phyloP scores from a whole-genome alignment of 2,888 invertebrate species.

The Parnassius apollo region DNA sequence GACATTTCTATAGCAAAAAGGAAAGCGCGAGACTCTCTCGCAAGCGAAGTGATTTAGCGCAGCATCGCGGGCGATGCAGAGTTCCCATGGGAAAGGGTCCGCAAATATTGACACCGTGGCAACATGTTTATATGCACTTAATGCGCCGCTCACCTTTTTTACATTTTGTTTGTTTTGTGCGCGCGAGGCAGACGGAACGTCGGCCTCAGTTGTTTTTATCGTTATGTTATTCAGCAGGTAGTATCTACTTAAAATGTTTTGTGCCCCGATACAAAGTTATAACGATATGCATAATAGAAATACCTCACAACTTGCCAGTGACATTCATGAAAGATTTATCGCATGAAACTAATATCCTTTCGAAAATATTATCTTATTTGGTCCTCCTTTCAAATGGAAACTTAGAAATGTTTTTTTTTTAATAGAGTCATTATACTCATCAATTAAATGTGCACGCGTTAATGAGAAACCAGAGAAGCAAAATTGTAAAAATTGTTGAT shows the following conservation, averaged over 20 bases:
- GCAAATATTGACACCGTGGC: slow-evolving; percentile 79
- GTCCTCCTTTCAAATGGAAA: neutral
- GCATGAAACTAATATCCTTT: slow-evolving; percentile 2
- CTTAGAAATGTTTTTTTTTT: neutral
- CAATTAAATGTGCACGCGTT: too few species aligned
- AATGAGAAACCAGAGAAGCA: too few species aligned
- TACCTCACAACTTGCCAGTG: slow-evolving; percentile 23
- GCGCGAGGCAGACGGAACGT: slow-evolving; percentile 72
- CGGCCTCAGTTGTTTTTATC: slow-evolving; percentile 74
- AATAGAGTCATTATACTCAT: too few species aligned
- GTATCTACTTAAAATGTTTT: slow-evolving; percentile 50
- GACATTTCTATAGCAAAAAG: slow-evolving; percentile 77
- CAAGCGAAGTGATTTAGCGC: slow-evolving; percentile 71
- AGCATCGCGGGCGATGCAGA: slow-evolving; percentile 40
- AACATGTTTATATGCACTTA: slow-evolving; percentile 81
- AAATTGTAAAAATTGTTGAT: too few species aligned
- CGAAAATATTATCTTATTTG: slow-evolving; percentile 7
- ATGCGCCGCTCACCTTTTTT: slow-evolving; percentile 78
- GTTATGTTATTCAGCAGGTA: slow-evolving; percentile 73
- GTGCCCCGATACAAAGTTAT: slow-evolving; percentile 56
- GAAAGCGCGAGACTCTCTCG: slow-evolving; percentile 50
- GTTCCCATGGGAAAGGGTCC: slow-evolving; percentile 78
- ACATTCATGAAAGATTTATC: slow-evolving; percentile 20
- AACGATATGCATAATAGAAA: slow-evolving; percentile 35
- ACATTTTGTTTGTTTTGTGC: slow-evolving; percentile 74